Percentiles rank a stretch among this genome's conserved stretches.
These are phyloP conservation scores for Speoplatyrhinus poulsoni DNA, from an alignment of 2,113 vertebrate genomes.

Conservation along the genomic window DNA sequence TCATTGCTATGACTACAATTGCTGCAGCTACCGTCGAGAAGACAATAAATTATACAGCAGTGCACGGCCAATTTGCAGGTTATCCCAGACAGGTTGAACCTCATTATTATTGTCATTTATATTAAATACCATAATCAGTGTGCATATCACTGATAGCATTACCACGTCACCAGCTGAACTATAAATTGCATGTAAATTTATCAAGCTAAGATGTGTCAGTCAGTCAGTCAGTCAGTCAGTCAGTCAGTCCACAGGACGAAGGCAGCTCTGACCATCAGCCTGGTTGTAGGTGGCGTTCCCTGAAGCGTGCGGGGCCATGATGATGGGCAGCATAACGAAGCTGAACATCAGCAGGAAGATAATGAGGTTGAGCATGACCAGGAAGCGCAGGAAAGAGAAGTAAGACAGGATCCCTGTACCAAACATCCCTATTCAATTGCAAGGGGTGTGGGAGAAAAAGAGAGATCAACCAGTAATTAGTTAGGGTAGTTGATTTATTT, in stretches of 20 bases:
- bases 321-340: slow-evolving; percentile 84
- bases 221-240: too few relatives aligned
- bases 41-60: too few relatives aligned
- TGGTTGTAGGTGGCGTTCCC: slow-evolving; percentile 75
- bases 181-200: too few relatives aligned
- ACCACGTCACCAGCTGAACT: too few relatives aligned
- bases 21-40: too few relatives aligned
- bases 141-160: too few relatives aligned
- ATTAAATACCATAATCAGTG: too few relatives aligned
- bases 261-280: slow-evolving; percentile 37
- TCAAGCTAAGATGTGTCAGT: not conserved
- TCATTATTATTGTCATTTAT: too few relatives aligned
- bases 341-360: slow-evolving; percentile 90
- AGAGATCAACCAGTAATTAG: not conserved
- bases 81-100: too few relatives aligned
- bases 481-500: not conserved
- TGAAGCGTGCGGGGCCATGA: slow-evolving; percentile 69
- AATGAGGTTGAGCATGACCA: slow-evolving; percentile 89
- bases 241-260: not conserved
- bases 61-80: too few relatives aligned
- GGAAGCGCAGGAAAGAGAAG: slow-evolving; percentile 93
- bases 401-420: slow-evolving; percentile 94
- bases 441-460: not conserved
- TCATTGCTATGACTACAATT: too few relatives aligned
- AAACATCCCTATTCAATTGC: slow-evolving; percentile 83